Evolutionary conservation across 2,113 vertebrate species (phyloP), one percentile per base, ranked within the genome.

Genomic region (Deroptyus accipitrinus): DNA sequence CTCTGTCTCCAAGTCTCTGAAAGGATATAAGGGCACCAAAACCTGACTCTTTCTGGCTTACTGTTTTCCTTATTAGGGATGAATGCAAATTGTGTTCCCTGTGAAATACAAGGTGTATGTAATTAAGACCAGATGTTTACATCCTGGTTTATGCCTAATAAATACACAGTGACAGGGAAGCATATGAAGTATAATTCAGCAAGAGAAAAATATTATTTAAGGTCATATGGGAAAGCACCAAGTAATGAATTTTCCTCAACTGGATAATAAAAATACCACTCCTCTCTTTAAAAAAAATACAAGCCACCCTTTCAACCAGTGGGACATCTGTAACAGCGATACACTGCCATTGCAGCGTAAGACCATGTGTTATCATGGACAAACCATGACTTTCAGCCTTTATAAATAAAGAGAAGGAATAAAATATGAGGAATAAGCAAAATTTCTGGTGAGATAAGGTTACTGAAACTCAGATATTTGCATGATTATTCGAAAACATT

Each of bases 371-470:
- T 85, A 9, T 52, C 64, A 62, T 13, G 33, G 46, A 27, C 68
- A 70, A 52, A 17, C 5, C 17, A 22, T 75, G 48, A 52, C 30
- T 77, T 75, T n/a, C 84, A 63, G 62, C 48, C 11, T 12, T 70
- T 74, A 92, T 97, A 81, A 87, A 92, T 86, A 94, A 96, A 94
- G 81, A 96, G 87, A 81, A 92, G 74, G 49, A 80, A 17, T 81
- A 83, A 96, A 96, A 91, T 92, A 66, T 24, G 35, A 68, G 28
- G 59, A 54, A 89, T 27, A 28, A 94, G 62, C 79, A 93, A 88
- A 81, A 86, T 63, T 81, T 92, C 59, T 87, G 69, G 17, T 8
- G 63, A 70, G 14, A 91, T 87, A 91, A 79, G 90, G 88, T 66
- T 78, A 73, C 31, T 24, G 91, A 91, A 75, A 91, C 55, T 78